Evolutionary conservation across 2,797 vertebrate genomes (phyloP).

Genomic region (Poeciliopsis gracilis): DNA sequence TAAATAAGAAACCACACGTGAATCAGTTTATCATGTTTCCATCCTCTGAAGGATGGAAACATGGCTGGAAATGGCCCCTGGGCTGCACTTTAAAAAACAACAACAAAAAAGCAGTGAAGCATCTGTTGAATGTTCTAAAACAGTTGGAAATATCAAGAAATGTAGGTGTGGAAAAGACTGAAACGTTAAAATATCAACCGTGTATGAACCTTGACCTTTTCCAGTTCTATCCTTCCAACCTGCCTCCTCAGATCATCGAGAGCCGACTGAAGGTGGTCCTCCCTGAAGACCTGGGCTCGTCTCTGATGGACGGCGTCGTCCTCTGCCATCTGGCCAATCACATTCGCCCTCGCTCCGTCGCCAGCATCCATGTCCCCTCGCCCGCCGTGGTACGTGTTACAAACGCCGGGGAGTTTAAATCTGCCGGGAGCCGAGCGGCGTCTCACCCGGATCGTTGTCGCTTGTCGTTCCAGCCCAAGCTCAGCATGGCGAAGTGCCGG

Average conservation of each 20-base stretch:
- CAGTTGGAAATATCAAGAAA: neutral
- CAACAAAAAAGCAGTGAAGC: neutral
- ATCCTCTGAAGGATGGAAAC: neutral
- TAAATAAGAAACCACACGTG: too few species aligned
- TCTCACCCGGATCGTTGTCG: neutral
- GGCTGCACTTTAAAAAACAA: too few species aligned
- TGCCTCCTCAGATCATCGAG: slow-evolving; percentile 80
- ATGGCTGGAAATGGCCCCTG: too few species aligned
- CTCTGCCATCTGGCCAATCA: slow-evolving; percentile 96
- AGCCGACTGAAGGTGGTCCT: slow-evolving; percentile 90
- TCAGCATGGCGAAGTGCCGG: slow-evolving; percentile 98
- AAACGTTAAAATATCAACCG: neutral
- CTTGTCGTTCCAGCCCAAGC: slow-evolving; percentile 86
- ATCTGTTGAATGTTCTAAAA: neutral
- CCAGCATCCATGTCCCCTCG: slow-evolving; percentile 94
- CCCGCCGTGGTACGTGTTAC: slow-evolving; percentile 89
- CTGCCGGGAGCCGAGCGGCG: neutral
- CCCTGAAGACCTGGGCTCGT: slow-evolving; percentile 90
- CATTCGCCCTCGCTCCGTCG: slow-evolving; percentile 90
- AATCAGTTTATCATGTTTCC: neutral
- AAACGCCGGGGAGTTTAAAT: neutral
- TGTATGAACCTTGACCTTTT: neutral
- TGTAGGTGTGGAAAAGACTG: neutral
- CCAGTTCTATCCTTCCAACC: neutral
- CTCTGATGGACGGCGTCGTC: slow-evolving; percentile 95